A percentile compares a stretch with the other conserved stretches of the same genome.
Evolutionary conservation across 1,140 invertebrate species (phyloP).

Genomic region (Macrocentrus cingulum): DNA sequence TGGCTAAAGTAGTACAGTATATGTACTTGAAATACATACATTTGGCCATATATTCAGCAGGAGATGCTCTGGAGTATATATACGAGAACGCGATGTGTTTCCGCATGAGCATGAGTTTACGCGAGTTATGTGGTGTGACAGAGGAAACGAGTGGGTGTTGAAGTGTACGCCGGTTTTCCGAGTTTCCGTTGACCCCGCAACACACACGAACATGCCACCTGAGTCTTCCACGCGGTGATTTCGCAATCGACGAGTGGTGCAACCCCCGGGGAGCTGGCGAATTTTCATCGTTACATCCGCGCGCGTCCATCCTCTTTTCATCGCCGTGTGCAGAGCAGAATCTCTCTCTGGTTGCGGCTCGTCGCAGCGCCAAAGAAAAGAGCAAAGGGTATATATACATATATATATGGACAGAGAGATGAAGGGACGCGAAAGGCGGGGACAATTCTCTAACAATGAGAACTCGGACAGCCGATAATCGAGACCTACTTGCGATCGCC

Average conservation of each 20-base stretch:
- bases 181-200: too few relatives aligned
- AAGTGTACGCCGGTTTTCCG: background rate
- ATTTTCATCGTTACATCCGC: too few relatives aligned
- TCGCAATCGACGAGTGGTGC: too few relatives aligned
- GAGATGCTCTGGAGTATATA: background rate
- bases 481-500: constrained; percentile 22
- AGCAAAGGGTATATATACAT: background rate
- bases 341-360: too few relatives aligned
- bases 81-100: constrained; percentile 1
- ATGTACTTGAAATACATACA: background rate
- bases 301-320: too few relatives aligned
- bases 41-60: constrained; percentile 2
- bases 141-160: background rate
- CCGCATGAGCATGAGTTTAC: constrained; percentile 14
- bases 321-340: too few relatives aligned
- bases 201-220: too few relatives aligned
- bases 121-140: background rate
- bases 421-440: background rate
- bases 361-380: background rate
- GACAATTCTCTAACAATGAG: constrained; percentile 18
- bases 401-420: background rate
- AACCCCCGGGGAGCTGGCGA: too few relatives aligned
- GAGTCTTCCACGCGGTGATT: too few relatives aligned
- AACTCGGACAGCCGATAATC: constrained; percentile 25
- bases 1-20: constrained; percentile 23